These are phyloP conservation scores for Drosophila eugracilis DNA, from an alignment of 1,140 invertebrate genomes.

Conservation along the genomic window DNA sequence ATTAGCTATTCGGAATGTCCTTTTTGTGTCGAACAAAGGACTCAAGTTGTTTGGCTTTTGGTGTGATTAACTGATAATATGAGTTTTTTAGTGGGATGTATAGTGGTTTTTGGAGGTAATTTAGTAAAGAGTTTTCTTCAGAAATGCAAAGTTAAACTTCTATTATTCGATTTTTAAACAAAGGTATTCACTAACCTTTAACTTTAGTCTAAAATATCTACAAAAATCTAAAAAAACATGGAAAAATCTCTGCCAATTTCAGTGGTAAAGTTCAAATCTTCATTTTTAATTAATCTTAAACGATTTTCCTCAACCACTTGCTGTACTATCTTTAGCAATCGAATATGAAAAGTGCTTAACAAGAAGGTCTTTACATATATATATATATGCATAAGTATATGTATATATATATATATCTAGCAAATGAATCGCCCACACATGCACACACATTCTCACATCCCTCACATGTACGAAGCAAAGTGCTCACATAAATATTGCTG, in stretches of 20 bases:
- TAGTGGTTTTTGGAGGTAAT: too few species aligned
- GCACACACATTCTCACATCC: slow-evolving; percentile 5
- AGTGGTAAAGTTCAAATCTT: background rate
- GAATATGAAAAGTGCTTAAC: slow-evolving; percentile 25
- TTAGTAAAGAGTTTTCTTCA: too few species aligned
- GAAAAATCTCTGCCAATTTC: too few species aligned
- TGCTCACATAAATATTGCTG: slow-evolving; percentile 69
- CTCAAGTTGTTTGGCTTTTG: background rate
- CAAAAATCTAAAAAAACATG: background rate
- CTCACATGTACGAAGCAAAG: slow-evolving; percentile 15
- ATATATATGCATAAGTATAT: background rate
- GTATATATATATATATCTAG: slow-evolving; percentile 8
- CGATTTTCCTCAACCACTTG: background rate
- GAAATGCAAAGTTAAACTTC: too few species aligned
- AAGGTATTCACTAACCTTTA: too few species aligned
- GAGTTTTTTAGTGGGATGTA: too few species aligned
- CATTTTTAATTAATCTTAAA: slow-evolving; percentile 13
- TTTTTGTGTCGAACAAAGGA: background rate
- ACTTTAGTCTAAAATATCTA: background rate
- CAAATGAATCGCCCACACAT: slow-evolving; percentile 39
- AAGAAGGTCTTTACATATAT: slow-evolving; percentile 12
- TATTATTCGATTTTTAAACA: too few species aligned
- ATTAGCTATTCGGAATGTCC: slow-evolving; percentile 1
- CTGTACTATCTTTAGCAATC: slow-evolving; percentile 28
- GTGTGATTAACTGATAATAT: background rate